These are phyloP conservation scores for Typhlichthys subterraneus DNA, from an alignment of 2,797 vertebrate species.

Conservation along the genomic window DNA sequence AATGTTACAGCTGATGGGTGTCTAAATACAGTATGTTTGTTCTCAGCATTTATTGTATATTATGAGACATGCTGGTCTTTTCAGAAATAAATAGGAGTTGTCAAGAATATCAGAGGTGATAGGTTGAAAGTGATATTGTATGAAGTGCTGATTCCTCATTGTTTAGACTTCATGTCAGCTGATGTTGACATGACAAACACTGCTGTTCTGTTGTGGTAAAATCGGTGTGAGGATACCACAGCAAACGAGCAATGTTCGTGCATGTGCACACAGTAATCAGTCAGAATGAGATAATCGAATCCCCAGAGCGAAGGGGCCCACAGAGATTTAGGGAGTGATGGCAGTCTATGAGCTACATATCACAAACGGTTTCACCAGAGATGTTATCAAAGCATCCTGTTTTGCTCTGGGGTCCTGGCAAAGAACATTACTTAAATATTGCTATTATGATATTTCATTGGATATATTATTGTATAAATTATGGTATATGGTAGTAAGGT, in stretches of 20 bases:
- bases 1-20: slow-evolving; percentile 38
- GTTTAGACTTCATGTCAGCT: slow-evolving; percentile 15
- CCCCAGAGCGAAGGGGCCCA: slow-evolving; percentile 40
- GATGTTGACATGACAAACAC: slow-evolving; percentile 23
- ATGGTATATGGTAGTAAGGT: too few species aligned
- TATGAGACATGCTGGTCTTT: not conserved
- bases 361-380: slow-evolving; percentile 44
- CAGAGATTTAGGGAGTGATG: slow-evolving; percentile 52
- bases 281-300: slow-evolving; percentile 60
- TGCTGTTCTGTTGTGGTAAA: slow-evolving; percentile 33
- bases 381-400: slow-evolving; percentile 60
- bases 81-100: slow-evolving; percentile 7
- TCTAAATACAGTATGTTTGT: not conserved
- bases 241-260: not conserved
- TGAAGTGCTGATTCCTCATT: slow-evolving; percentile 14
- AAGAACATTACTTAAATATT: slow-evolving; percentile 22
- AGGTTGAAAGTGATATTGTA: slow-evolving; percentile 16
- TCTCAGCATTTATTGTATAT: not conserved
- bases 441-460: slow-evolving; percentile 16
- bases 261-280: slow-evolving; percentile 25
- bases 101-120: slow-evolving; percentile 4
- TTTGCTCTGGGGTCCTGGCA: slow-evolving; percentile 39
- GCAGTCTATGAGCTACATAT: slow-evolving; percentile 48
- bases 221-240: slow-evolving; percentile 18
- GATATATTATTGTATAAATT: not conserved